Percentiles rank a stretch among this genome's conserved stretches.
These are phyloP conservation scores for Melanerpes formicivorus DNA, from an alignment of 2,113 vertebrate genomes.

Conservation along the genomic window DNA sequence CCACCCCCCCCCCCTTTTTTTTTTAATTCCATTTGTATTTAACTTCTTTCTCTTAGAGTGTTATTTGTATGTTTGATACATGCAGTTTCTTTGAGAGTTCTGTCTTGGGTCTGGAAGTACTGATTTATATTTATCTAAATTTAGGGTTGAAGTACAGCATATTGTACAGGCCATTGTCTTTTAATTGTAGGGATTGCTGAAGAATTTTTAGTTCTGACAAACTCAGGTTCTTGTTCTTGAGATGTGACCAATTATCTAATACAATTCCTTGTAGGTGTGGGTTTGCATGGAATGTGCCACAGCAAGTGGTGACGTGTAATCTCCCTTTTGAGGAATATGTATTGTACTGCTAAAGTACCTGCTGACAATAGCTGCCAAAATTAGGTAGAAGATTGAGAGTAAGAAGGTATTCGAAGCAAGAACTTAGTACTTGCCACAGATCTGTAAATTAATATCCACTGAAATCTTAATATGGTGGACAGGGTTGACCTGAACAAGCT, in stretches of 20 bases:
- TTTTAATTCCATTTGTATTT: background rate
- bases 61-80: background rate
- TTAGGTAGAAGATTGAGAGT: background rate
- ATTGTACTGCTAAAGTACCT: conserved; percentile 14
- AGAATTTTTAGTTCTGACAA: conserved; percentile 21
- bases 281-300: conserved; percentile 14
- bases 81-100: background rate
- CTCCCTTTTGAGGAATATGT: conserved; percentile 11
- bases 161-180: conserved; percentile 3
- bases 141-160: background rate
- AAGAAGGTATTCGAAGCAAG: background rate
- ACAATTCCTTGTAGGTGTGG: conserved; percentile 7
- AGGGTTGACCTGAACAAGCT: no score
- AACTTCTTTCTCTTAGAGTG: conserved; percentile 1
- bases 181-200: conserved; percentile 33
- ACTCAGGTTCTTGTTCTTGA: conserved; percentile 21
- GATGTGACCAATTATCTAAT: conserved; percentile 35
- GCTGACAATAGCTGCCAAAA: conserved; percentile 34
- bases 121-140: conserved; percentile 50
- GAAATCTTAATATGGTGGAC: background rate
- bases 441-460: background rate
- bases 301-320: background rate
- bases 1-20: no score
- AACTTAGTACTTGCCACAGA: background rate
- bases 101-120: background rate